Conservation (phyloP, 2,113 vertebrate species). For the Lynx canadensis region DNA sequence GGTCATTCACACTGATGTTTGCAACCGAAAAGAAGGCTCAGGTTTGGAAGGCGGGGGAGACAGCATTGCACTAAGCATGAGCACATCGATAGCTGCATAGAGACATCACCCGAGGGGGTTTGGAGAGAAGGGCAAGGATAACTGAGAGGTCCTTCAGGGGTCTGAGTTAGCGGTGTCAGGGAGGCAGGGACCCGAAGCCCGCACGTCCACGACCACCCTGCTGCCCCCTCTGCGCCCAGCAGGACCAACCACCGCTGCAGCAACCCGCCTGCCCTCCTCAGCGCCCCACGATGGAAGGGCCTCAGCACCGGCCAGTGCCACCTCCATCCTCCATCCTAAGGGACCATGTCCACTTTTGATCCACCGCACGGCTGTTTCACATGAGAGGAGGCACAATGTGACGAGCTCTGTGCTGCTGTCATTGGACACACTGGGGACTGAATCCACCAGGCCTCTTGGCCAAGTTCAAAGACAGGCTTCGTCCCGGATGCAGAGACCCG, state of each 20-base stretch:
- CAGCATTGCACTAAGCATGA: accelerated
- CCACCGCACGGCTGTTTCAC: accelerated
- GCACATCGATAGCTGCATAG: not conserved
- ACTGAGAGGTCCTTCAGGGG: not conserved
- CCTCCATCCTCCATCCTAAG: too few species aligned
- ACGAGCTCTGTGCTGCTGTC: accelerated
- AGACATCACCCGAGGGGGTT: too few species aligned
- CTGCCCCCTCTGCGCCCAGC: not conserved
- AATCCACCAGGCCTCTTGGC: accelerated
- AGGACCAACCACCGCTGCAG: not conserved
- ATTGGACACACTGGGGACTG: not conserved
- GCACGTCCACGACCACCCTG: not conserved
- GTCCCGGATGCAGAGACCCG: accelerated
- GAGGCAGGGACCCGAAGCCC: not conserved
- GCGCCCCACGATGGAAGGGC: accelerated
- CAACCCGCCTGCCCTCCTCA: too few species aligned
- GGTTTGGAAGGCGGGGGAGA: not conserved
- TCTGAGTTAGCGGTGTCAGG: not conserved
- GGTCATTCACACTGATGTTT: not conserved
- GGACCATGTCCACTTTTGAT: not conserved
- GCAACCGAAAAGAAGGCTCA: too few species aligned
- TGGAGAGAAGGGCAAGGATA: not conserved
- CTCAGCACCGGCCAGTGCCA: not conserved
- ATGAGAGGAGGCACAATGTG: not conserved
- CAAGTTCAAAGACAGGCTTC: not conserved